Evolutionary conservation across 2,113 vertebrate species (phyloP).

Genomic region (Myrmecobius fasciatus): DNA sequence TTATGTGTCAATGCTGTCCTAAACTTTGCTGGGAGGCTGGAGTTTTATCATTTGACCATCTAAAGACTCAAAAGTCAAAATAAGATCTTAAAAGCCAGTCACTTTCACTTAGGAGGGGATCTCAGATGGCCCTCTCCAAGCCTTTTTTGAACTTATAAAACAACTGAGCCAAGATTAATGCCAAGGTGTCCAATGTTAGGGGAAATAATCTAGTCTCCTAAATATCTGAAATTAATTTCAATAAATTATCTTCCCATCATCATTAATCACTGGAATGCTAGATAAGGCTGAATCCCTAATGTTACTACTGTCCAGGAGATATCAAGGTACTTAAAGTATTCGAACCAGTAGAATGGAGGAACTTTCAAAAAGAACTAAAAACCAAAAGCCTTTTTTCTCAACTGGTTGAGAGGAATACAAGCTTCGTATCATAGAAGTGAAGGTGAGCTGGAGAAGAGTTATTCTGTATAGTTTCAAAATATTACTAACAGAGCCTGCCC

Average conservation of each 20-base stretch:
- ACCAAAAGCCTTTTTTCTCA: not conserved
- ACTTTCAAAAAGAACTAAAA: not conserved
- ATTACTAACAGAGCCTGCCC: constrained; percentile 70
- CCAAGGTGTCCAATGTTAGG: not conserved
- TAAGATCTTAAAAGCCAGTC: not conserved
- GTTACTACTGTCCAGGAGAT: not conserved
- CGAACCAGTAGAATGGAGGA: not conserved
- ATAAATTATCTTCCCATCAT: not conserved
- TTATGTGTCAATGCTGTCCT: not conserved
- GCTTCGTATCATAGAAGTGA: not conserved
- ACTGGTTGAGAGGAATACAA: not conserved
- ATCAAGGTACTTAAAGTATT: not conserved
- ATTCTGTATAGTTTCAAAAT: constrained; percentile 23
- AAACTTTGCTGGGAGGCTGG: not conserved
- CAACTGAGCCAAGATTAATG: not conserved
- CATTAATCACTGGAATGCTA: not conserved
- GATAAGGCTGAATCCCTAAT: not conserved
- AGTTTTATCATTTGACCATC: not conserved
- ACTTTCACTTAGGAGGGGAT: not conserved
- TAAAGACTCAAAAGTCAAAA: not conserved
- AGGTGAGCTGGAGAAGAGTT: not conserved
- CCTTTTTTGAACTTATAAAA: not conserved
- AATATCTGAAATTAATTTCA: not conserved
- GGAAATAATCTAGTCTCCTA: not conserved
- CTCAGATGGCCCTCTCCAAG: not conserved